These are phyloP conservation scores for Orientallactaga sibirica DNA, from an alignment of 2,797 vertebrate genomes.

Conservation along the genomic window DNA sequence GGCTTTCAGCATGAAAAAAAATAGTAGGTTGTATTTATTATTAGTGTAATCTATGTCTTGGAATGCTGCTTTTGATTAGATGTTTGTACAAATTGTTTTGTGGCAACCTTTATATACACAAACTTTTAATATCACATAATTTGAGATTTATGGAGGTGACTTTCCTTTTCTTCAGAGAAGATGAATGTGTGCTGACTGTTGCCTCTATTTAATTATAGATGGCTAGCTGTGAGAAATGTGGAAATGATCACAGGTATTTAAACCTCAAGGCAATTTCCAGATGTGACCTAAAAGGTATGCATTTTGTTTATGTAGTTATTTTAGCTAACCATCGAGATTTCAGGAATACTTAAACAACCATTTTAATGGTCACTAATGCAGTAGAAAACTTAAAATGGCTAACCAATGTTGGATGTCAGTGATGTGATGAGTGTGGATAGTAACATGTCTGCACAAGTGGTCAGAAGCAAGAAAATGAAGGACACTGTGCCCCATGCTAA, in stretches of 20 bases:
- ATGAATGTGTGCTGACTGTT: conserved; percentile 64
- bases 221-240: conserved; percentile 64
- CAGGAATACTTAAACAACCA: neutral
- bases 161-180: conserved; percentile 70
- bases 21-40: conserved; percentile 50
- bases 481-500: neutral
- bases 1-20: conserved; percentile 53
- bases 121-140: conserved; percentile 59
- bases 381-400: neutral
- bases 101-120: conserved; percentile 45
- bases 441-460: neutral
- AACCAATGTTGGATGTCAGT: neutral
- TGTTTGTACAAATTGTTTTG: conserved; percentile 64
- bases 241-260: conserved; percentile 47
- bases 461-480: neutral
- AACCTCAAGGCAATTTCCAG: conserved; percentile 63
- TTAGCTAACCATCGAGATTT: conserved; percentile 68
- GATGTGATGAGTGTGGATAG: neutral
- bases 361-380: neutral
- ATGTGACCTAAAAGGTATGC: conserved; percentile 58
- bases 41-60: conserved; percentile 24
- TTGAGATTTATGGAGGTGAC: conserved; percentile 74
- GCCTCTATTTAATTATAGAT: conserved; percentile 67
- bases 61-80: conserved; percentile 64
- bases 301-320: conserved; percentile 72